Conservation (phyloP, 2,797 vertebrate genomes). For the Tragelaphus oryx region DNA sequence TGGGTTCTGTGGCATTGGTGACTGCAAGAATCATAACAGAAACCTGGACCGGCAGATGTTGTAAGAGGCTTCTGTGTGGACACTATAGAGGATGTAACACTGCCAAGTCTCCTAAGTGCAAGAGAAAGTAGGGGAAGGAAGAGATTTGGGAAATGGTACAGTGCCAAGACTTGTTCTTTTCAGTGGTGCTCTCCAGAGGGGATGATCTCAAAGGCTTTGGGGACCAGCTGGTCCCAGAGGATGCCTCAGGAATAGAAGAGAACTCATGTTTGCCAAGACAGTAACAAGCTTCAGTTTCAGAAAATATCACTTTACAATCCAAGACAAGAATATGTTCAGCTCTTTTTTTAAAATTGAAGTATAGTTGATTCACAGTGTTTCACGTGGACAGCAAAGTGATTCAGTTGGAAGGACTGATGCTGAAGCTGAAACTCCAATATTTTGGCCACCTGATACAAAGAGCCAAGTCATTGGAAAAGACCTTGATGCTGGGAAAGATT, state of each 20-base stretch:
- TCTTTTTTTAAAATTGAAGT: not conserved
- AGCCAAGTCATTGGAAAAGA: not conserved
- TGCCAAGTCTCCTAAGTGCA: not conserved
- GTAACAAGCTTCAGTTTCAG: not conserved
- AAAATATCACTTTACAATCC: not conserved
- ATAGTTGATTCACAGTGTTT: not conserved
- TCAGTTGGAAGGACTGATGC: not conserved
- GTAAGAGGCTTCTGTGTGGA: not conserved
- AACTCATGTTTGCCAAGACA: not conserved
- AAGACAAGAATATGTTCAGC: not conserved
- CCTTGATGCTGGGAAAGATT: not conserved
- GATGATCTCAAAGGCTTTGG: not conserved
- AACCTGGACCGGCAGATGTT: not conserved
- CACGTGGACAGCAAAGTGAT: not conserved
- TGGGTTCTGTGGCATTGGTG: not conserved
- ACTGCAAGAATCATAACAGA: not conserved
- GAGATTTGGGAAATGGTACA: not conserved
- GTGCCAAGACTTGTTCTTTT: not conserved
- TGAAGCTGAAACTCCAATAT: not conserved
- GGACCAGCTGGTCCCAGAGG: not conserved
- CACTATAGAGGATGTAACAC: not conserved
- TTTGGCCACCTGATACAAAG: not conserved
- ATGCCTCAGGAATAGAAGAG: not conserved
- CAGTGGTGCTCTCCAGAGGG: not conserved
- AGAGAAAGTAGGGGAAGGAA: not conserved